These are phyloP conservation scores for Myotis planiceps DNA, from an alignment of 2,797 vertebrate genomes.

Conservation along the genomic window DNA sequence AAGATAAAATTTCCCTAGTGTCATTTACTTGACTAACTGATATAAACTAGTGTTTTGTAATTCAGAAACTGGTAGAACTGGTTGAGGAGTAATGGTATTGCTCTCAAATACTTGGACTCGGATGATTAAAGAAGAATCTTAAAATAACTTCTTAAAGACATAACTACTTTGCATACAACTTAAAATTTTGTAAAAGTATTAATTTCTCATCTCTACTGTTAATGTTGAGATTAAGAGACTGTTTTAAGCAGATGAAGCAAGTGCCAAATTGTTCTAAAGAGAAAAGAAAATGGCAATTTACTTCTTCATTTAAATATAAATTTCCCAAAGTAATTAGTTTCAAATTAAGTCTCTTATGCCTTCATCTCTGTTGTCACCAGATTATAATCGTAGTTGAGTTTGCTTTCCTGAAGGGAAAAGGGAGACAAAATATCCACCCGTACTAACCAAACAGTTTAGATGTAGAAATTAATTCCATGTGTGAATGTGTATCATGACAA, in stretches of 20 bases:
- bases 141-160: neutral
- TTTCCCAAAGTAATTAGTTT: neutral
- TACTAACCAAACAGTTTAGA: neutral
- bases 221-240: neutral
- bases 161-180: neutral
- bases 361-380: neutral
- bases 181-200: neutral
- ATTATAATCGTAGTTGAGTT: neutral
- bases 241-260: neutral
- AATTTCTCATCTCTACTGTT: slow-evolving; percentile 6
- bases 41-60: neutral
- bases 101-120: neutral
- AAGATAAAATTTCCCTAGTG: neutral
- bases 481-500: neutral
- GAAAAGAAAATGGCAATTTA: neutral
- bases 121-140: neutral
- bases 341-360: neutral
- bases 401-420: neutral
- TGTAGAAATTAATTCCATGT: neutral
- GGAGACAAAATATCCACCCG: neutral
- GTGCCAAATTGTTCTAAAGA: neutral
- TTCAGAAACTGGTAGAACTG: neutral
- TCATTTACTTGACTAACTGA: neutral
- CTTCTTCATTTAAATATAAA: slow-evolving; percentile 8
- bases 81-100: neutral